Base-by-base conservation (phyloP, 2,113 vertebrate species). In the Bolborhynchus lineola region DNA sequence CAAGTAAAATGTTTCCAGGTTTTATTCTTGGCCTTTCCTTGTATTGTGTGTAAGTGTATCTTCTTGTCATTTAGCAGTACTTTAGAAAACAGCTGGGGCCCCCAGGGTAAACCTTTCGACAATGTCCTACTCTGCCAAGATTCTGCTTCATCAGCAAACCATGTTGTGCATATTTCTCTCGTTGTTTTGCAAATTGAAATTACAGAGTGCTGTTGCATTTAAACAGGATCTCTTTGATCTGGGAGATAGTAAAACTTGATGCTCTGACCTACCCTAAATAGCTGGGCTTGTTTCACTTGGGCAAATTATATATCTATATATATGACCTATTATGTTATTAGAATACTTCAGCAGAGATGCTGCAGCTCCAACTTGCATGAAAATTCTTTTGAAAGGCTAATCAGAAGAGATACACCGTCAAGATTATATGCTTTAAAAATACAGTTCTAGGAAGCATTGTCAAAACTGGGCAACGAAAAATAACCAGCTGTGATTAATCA, bases 31-130 rank as follows among this genome's bases (percentile, higher is more conserved):
- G 46, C 52, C 52, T 17, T 81, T 42, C 16, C 17, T 65, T 72
- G 7, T 46, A 19, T 12, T 79, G 11, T 13, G 4, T 62, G 6
- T 59, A 62, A 85, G 14, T 35, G 15, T 44, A 39, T 59, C 21
- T 87, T 77, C 46, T 88, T 88, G 65, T 64, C 50, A 37, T 83
- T 94, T 92, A 81, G 41, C 44, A 50, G 37, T 67, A 55, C 65
- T 86, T 89, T 26, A 77, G 85, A 83, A 92, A 96, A 85, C 90
- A 94, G 68, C 68, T 91, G 88, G 52, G 96, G 74, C 44, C 72
- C 24, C 68, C 68, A 82, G 59, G 67, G 79, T 33, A 80, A 93
- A 53, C 44, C 44, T 87, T 83, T 93, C 83, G 83, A 83, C 64
- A 81, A 5, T 33, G 44, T 81, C 47, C 46, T 76, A 13, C 52